Conservation (phyloP, 2,113 vertebrate species). For the Boleophthalmus pectinirostris region DNA sequence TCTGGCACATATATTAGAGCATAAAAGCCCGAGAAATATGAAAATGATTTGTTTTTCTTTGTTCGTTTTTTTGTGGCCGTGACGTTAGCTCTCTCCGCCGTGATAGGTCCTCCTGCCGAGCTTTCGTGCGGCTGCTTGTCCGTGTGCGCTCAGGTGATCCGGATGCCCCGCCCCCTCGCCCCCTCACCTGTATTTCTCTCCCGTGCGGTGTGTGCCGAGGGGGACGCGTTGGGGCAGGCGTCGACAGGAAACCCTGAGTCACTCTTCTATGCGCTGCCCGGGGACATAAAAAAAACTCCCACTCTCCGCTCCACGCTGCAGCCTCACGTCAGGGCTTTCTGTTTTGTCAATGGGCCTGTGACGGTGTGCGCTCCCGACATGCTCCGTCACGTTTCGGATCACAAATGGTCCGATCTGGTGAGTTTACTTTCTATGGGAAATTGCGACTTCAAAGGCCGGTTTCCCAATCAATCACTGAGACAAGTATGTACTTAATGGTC, state of each 20-base stretch:
- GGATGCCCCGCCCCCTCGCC: neutral
- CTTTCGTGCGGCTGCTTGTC: slow-evolving; percentile 23
- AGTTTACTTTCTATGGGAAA: no score
- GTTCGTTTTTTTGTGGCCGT: no score
- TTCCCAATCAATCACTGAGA: no score
- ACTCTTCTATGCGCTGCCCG: neutral
- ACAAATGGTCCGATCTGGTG: no score
- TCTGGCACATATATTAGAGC: neutral
- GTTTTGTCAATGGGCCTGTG: neutral
- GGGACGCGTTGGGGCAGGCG: neutral
- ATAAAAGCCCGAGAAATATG: neutral
- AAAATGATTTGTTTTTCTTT: neutral
- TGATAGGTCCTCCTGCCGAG: neutral
- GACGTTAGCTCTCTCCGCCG: neutral
- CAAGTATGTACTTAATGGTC: no score
- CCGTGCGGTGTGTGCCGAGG: no score
- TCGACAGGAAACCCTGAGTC: slow-evolving; percentile 2
- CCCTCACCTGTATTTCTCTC: neutral
- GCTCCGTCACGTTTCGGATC: no score
- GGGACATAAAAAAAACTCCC: neutral
- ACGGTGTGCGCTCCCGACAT: neutral
- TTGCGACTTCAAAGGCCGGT: no score
- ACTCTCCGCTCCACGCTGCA: neutral
- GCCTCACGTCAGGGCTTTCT: neutral
- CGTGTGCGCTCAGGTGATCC: slow-evolving; percentile 26